A percentile compares a stretch with the other conserved stretches of the same genome.
Evolutionary conservation across 2,113 vertebrate genomes (phyloP).

Genomic region (Lethenteron reissneri): DNA sequence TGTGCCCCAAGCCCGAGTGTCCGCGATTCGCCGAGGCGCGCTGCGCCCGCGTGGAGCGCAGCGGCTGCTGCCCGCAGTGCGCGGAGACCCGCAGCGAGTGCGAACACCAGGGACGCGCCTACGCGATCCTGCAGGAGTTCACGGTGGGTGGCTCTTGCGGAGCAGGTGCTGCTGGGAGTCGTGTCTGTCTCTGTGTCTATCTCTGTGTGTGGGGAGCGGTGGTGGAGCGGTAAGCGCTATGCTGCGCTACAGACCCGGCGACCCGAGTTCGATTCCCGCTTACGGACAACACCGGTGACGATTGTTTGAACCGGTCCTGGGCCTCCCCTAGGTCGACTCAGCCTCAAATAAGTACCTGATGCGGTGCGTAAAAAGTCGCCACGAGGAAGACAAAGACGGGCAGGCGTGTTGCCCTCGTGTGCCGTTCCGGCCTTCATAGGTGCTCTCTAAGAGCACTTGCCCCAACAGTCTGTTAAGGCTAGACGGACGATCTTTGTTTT

Average conservation of each 20-base stretch:
- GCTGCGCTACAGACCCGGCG: neutral
- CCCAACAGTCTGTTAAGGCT: too few species aligned
- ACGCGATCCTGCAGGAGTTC: constrained; percentile 6
- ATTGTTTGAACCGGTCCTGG: too few species aligned
- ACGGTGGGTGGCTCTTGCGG: neutral
- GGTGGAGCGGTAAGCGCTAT: neutral
- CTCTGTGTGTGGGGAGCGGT: neutral
- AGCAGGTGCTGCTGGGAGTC: neutral
- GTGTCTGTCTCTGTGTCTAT: neutral
- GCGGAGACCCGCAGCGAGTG: neutral
- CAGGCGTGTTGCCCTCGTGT: too few species aligned
- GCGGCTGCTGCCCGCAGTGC: constrained; percentile 1
- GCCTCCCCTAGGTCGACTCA: too few species aligned
- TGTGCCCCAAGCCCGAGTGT: constrained; percentile 78
- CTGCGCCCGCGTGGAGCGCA: constrained; percentile 3
- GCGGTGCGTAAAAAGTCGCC: too few species aligned
- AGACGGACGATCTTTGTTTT: too few species aligned
- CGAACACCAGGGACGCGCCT: neutral
- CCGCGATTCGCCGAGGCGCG: constrained; percentile 20
- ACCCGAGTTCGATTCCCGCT: too few species aligned
- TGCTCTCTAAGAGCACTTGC: too few species aligned
- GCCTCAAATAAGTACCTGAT: too few species aligned
- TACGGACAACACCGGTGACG: too few species aligned
- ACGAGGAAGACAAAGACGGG: too few species aligned
- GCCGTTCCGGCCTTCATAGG: too few species aligned